These are phyloP conservation scores for Barypeithes pellucidus DNA, from an alignment of 2,888 invertebrate species.

Conservation along the genomic window DNA sequence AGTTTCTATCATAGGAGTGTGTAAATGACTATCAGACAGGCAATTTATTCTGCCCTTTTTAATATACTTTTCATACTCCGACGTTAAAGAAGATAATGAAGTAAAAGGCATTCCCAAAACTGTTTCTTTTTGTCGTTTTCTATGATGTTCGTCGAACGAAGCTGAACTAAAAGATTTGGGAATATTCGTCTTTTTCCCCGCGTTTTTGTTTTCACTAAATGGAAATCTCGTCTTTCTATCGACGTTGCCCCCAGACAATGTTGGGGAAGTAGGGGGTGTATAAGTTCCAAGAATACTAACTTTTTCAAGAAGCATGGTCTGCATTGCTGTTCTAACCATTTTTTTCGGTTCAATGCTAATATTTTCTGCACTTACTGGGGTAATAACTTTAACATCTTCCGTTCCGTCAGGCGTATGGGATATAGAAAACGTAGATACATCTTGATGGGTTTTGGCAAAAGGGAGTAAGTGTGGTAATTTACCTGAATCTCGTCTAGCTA, in stretches of 20 bases:
- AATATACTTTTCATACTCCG: conserved; percentile 45
- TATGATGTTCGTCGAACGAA: conserved; percentile 65
- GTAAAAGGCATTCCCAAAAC: conserved; percentile 74
- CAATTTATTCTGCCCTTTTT: conserved; percentile 45
- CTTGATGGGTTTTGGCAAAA: background rate
- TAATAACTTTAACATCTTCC: conserved; percentile 53
- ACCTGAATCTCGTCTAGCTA: background rate
- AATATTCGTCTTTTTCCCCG: conserved; percentile 45
- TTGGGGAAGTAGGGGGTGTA: conserved; percentile 63
- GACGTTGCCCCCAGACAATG: conserved; percentile 5
- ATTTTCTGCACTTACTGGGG: conserved; percentile 56
- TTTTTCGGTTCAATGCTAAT: conserved; percentile 43
- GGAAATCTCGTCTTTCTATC: conserved; percentile 29
- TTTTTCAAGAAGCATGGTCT: conserved; percentile 67
- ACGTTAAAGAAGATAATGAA: conserved; percentile 62
- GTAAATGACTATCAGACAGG: conserved; percentile 60
- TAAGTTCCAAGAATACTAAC: conserved; percentile 64
- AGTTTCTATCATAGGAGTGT: conserved; percentile 56
- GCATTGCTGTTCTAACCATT: conserved; percentile 63
- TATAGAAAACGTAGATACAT: background rate
- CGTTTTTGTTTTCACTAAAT: conserved; percentile 31
- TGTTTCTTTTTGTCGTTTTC: conserved; percentile 67
- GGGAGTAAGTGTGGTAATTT: background rate
- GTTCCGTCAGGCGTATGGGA: background rate
- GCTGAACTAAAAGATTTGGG: conserved; percentile 56